A percentile compares a stretch with the other conserved stretches of the same genome.
phyloP scores from a whole-genome alignment of 2,888 invertebrate species.

The Lochmaea crataegi region DNA sequence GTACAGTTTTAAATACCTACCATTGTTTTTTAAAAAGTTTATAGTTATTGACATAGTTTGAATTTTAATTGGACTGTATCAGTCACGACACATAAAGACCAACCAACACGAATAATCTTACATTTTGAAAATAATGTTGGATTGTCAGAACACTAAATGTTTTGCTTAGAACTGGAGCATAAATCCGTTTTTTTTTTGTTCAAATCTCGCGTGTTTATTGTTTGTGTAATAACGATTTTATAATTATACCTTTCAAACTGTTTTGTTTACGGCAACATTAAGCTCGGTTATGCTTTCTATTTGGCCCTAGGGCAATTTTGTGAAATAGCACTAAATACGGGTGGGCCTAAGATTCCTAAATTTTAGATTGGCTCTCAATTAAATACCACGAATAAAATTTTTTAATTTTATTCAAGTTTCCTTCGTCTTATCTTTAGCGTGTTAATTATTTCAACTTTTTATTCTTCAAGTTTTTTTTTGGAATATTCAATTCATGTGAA shows the following conservation, averaged over 20 bases:
- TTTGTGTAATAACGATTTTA: constrained; percentile 41
- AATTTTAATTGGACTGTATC: not conserved
- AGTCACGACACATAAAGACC: not conserved
- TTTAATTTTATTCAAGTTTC: no score
- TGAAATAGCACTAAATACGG: not conserved
- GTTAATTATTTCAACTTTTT: no score
- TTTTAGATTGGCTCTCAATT: no score
- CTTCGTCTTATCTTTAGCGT: no score
- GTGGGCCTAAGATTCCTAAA: no score
- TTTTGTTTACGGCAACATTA: constrained; percentile 13
- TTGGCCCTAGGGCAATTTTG: constrained; percentile 22
- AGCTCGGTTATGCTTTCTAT: constrained; percentile 31
- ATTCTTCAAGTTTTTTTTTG: no score
- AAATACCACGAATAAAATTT: no score
- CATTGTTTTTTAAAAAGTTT: not conserved
- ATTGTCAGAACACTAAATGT: constrained; percentile 20
- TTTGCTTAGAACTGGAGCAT: constrained; percentile 32
- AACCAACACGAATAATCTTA: not conserved
- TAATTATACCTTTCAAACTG: constrained; percentile 30
- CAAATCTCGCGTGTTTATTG: constrained; percentile 30
- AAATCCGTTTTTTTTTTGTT: constrained; percentile 29
- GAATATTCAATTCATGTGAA: no score
- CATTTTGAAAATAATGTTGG: not conserved
- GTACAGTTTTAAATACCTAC: constrained; percentile 12
- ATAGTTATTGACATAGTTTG: constrained; percentile 5